These are phyloP conservation scores for Acipenser ruthenus DNA, from an alignment of 2,797 vertebrate genomes.

Conservation along the genomic window DNA sequence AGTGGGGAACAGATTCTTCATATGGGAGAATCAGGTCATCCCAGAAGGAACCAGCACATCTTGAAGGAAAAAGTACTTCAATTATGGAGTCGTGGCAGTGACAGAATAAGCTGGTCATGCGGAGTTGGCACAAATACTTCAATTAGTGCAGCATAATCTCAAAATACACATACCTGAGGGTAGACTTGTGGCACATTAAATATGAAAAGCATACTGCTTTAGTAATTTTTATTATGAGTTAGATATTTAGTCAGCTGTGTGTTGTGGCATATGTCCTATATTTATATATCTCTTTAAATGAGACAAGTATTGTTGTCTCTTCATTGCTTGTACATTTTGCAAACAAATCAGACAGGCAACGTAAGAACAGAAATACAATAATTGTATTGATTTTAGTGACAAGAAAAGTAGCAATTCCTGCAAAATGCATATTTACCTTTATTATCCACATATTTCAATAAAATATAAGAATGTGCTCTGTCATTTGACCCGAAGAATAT, in stretches of 20 bases:
- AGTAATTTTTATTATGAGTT: constrained; percentile 17
- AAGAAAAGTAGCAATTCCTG: too few species aligned
- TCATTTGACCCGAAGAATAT: too few species aligned
- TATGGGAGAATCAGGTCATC: constrained; percentile 56
- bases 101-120: neutral
- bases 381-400: too few species aligned
- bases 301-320: too few species aligned
- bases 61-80: constrained; percentile 65
- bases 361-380: too few species aligned
- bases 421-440: too few species aligned
- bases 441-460: too few species aligned
- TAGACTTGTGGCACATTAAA: constrained; percentile 42
- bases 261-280: too few species aligned
- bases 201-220: neutral
- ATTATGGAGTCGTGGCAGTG: constrained; percentile 36
- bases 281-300: too few species aligned
- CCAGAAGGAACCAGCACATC: constrained; percentile 63
- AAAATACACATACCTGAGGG: constrained; percentile 30
- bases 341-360: too few species aligned
- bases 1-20: constrained; percentile 34
- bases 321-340: too few species aligned
- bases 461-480: too few species aligned
- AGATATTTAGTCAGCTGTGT: neutral
- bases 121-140: constrained; percentile 40
- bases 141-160: constrained; percentile 51